Percentiles rank a stretch among this genome's conserved stretches.
These are phyloP conservation scores for Tachyglossus aculeatus DNA, from an alignment of 2,797 vertebrate species.

Conservation along the genomic window DNA sequence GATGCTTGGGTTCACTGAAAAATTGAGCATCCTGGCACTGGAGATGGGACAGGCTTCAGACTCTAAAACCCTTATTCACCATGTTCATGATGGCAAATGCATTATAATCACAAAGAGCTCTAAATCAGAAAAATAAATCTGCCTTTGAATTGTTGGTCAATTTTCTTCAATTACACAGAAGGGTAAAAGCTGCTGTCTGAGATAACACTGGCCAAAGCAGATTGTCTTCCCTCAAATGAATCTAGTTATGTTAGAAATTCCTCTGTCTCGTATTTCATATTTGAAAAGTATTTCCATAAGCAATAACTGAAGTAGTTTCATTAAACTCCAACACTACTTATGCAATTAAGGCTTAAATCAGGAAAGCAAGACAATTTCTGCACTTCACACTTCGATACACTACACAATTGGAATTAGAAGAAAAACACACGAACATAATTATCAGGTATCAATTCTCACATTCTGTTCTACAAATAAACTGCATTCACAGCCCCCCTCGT, in stretches of 20 bases:
- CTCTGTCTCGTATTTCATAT: conserved; percentile 35
- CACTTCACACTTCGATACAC: neutral
- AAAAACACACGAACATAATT: too few species aligned
- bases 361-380: conserved; percentile 15
- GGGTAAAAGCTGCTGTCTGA: neutral
- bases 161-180: conserved; percentile 29
- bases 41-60: conserved; percentile 36
- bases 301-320: conserved; percentile 17
- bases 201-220: conserved; percentile 3
- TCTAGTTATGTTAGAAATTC: neutral
- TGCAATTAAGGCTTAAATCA: conserved; percentile 2
- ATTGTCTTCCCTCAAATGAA: conserved; percentile 32
- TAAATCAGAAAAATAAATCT: conserved; percentile 39
- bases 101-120: conserved; percentile 29
- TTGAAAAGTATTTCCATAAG: conserved; percentile 20
- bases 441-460: neutral
- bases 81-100: conserved; percentile 51
- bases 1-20: conserved; percentile 25
- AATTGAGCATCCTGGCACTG: conserved; percentile 25
- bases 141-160: conserved; percentile 25
- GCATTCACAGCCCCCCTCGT: too few species aligned
- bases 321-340: conserved; percentile 28
- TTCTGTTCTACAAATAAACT: neutral
- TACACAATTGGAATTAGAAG: neutral
- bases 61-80: conserved; percentile 41